These are phyloP conservation scores for Malthinus seriepunctatus DNA, from an alignment of 2,888 invertebrate genomes.

Conservation along the genomic window DNA sequence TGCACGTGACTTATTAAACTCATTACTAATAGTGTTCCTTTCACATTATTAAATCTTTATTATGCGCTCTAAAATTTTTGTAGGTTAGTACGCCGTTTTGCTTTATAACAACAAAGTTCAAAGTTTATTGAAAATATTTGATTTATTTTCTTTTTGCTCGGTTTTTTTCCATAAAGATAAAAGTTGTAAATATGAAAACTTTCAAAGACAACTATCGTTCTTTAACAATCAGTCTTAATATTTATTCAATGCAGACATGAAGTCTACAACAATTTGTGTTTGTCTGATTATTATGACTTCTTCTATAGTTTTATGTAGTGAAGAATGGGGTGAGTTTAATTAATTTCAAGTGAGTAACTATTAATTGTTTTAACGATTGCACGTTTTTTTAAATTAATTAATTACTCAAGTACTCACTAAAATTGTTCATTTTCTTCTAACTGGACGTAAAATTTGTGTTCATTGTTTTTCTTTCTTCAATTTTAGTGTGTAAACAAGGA, in stretches of 20 bases:
- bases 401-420: too few relatives aligned
- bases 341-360: not conserved
- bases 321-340: conserved; percentile 20
- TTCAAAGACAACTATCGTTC: conserved; percentile 16
- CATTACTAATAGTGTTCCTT: not conserved
- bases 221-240: conserved; percentile 23
- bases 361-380: too few relatives aligned
- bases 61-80: conserved; percentile 17
- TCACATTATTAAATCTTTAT: conserved; percentile 4
- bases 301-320: conserved; percentile 1
- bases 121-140: conserved; percentile 13
- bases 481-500: conserved; percentile 11
- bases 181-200: conserved; percentile 25
- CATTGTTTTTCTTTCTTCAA: too few relatives aligned
- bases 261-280: conserved; percentile 8
- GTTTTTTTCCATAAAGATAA: conserved; percentile 25
- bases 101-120: conserved; percentile 16
- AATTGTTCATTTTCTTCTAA: not conserved
- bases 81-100: conserved; percentile 13
- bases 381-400: too few relatives aligned
- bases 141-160: conserved; percentile 19
- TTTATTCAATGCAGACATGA: conserved; percentile 21
- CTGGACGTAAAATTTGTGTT: not conserved
- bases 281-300: conserved; percentile 3
- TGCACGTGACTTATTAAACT: conserved; percentile 2